These are phyloP conservation scores for Oligia fasciuncula DNA, from an alignment of 2,888 invertebrate genomes.

Conservation along the genomic window DNA sequence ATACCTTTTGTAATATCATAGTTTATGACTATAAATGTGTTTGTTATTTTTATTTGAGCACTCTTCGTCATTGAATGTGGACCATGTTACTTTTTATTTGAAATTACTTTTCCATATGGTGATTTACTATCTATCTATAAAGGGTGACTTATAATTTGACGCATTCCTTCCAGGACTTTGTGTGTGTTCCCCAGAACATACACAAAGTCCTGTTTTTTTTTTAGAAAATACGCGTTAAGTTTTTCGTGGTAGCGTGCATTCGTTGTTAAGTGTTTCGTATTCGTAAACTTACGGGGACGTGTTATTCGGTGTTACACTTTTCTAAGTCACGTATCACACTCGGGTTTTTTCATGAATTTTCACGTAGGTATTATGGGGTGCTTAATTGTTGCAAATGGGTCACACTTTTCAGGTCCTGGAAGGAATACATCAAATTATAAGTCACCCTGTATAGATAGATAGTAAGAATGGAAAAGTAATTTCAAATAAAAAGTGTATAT, in stretches of 20 bases:
- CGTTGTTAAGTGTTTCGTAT: no score
- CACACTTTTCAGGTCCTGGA: background rate
- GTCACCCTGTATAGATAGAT: background rate
- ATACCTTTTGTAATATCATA: slow-evolving; percentile 76
- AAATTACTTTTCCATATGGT: background rate
- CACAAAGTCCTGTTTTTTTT: background rate
- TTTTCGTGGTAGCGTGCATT: no score
- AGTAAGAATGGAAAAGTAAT: no score
- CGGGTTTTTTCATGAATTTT: background rate
- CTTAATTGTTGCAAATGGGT: background rate
- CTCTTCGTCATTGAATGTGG: slow-evolving; percentile 11
- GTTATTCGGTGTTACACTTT: no score
- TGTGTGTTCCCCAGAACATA: background rate
- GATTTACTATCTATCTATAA: background rate
- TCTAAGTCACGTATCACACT: no score
- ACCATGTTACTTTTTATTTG: background rate
- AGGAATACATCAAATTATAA: background rate
- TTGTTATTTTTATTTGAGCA: slow-evolving; percentile 32
- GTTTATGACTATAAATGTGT: slow-evolving; percentile 52
- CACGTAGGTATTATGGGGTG: background rate
- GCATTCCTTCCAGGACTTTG: background rate
- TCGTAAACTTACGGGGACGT: no score
- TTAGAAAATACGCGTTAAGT: no score
- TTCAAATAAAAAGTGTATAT: background rate
- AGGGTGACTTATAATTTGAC: background rate